These are phyloP conservation scores for Rhagoletis zephyria DNA, from an alignment of 1,140 invertebrate genomes.

Conservation along the genomic window DNA sequence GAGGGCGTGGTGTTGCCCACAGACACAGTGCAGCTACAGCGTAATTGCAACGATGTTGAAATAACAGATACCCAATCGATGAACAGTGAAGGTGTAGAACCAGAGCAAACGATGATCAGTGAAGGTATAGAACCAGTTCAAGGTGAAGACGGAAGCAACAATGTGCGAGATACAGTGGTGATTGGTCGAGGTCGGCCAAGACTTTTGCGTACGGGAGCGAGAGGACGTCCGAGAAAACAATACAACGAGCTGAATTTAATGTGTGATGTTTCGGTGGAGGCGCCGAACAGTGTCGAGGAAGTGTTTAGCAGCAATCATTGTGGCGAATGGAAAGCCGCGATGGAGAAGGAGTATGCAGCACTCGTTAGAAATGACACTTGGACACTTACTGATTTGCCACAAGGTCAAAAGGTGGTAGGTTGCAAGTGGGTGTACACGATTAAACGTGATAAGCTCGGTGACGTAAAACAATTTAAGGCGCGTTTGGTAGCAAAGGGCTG, in stretches of 20 bases:
- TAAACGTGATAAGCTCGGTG: no score
- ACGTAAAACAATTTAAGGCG: conserved; percentile 20
- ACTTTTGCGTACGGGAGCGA: not conserved
- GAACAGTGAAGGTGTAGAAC: no score
- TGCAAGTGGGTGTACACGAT: no score
- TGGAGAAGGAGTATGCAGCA: not conserved
- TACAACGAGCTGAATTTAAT: not conserved
- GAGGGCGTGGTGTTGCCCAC: not conserved
- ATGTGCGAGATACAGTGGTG: not conserved
- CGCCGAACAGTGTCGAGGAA: not conserved
- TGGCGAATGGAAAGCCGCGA: not conserved
- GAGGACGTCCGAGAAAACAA: not conserved
- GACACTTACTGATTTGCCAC: conserved; percentile 56
- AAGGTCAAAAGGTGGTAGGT: no score
- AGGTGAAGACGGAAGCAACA: not conserved
- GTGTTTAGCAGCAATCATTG: not conserved
- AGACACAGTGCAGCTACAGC: not conserved
- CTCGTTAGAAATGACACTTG: not conserved
- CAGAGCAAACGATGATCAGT: no score
- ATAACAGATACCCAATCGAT: no score
- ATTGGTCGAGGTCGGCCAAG: not conserved
- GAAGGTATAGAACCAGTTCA: not conserved
- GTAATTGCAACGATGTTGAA: not conserved
- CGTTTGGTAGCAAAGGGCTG: no score
- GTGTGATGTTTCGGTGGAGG: not conserved